Base-by-base conservation (phyloP, 2,797 vertebrate genomes). In the Scarus forsteni region DNA sequence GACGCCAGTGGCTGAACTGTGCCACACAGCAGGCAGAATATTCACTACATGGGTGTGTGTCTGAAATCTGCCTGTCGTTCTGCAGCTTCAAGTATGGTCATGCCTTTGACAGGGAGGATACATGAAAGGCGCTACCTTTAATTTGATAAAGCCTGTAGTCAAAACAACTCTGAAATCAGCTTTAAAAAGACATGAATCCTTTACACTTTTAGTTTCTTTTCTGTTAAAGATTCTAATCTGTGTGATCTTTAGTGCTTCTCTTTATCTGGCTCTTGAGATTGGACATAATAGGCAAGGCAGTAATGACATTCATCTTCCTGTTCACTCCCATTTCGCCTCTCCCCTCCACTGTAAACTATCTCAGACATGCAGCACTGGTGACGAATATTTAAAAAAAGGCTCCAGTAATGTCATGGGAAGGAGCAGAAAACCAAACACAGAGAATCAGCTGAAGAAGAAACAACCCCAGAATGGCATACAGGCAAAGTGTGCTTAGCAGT, bases 241-340 rank as follows among this genome's bases (percentile, higher is more conserved):
- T 18, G 7, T 10, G 12, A 40, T 12, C 34, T 18, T 9, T 10
- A 5, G 11, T 61, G 16, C 34, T 38, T 27, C 27, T 27, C 27
- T 27, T 27, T 27, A 27, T 27, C 27, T 27, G 27, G 27, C 27
- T 27, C 27, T 2, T 27, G 27, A 60, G 42, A 74, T 2, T 71
- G 7, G n/a, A 44, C 45, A 66, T 46, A 84, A 68, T 62, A 4
- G 51, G 52, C 45, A 43, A 4, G 51, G 52, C 45, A 43, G 18
- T 61, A 66, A 86, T 77, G 39, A 14, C 51, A 60, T 66, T 27
- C 13, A 15, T 18, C 70, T 88, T 89, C 78, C 82, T 77, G 82
- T 75, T 55, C 10, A 19, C 60, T 66, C 58, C 48, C 65, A 49
- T 19, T 18, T 19, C 52, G 9, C 27, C 67, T 39, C 50, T 16